Conservation (phyloP, 2,113 vertebrate genomes). For the Rissa tridactyla region DNA sequence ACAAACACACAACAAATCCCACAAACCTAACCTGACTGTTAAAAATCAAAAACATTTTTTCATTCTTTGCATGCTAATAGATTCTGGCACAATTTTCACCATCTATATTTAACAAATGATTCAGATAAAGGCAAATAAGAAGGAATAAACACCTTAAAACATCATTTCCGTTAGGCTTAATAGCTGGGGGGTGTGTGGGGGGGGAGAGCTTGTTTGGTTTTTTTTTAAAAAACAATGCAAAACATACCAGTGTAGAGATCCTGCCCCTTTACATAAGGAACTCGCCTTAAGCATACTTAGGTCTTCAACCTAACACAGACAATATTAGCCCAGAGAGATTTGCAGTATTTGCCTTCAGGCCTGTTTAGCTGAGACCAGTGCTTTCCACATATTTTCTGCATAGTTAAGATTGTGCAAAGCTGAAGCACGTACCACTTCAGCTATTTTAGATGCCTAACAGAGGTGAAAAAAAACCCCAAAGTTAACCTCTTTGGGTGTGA, state of each 20-base stretch:
- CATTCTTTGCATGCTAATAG: neutral
- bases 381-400: constrained; percentile 10
- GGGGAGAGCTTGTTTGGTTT: neutral
- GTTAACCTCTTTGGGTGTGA: neutral
- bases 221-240: neutral
- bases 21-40: neutral
- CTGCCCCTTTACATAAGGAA: neutral
- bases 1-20: neutral
- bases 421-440: constrained; percentile 30
- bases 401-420: constrained; percentile 2
- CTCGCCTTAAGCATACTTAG: neutral
- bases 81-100: neutral
- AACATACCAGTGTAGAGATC: neutral
- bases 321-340: neutral
- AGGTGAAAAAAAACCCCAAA: neutral
- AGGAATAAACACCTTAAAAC: constrained; percentile 7
- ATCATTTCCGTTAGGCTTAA: neutral
- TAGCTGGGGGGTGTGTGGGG: neutral
- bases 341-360: constrained; percentile 20
- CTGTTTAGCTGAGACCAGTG: neutral
- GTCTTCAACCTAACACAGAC: neutral
- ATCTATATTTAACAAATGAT: neutral
- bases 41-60: constrained; percentile 5
- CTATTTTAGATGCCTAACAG: constrained; percentile 2
- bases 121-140: neutral